Evolutionary conservation across 1,140 invertebrate genomes (phyloP), one percentile per base, ranked within the genome.

Genomic region (Chrysopa pallens): DNA sequence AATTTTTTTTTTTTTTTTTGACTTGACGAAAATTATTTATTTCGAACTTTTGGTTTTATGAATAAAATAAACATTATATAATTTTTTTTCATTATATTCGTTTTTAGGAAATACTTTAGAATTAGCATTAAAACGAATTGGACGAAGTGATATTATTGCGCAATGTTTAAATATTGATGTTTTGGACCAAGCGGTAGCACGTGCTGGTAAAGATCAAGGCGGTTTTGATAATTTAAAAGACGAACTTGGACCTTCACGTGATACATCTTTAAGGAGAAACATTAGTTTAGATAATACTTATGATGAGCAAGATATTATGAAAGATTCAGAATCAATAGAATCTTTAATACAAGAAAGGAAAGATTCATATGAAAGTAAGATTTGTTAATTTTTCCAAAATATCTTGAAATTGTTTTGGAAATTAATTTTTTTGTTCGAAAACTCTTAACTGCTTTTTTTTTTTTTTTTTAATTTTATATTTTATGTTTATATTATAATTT

Each of bases 81-180:
- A 12, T 4, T 33, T 33, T 40, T 17, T 38, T 43, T 15, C 14
- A 3, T 40, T 11, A 13, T 47, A 11, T 49, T 55, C 53, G 53
- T 50, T 61, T 51, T 14, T 58, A 75, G 85, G 88, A 42, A 88
- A 89, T 56, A 78, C 77, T 6, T 63, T 97, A 44, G 90, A 95
- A 61, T 78, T 84, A 51, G 89, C 85, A 1, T 64, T 97, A 9
- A 80, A 81, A 53, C 79, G 80, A 50, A 94, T 96, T 42, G 80
- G 81, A 39, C 72, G 91, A 42, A 86, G 92, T 51, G 91, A 97
- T 56, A 92, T 96, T 36, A 85, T 95, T 47, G 83, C 85, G 48
- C 92, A 91, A 60, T 87, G 88, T 62, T 86, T 84, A 51, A 86
- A 88, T 53, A 73, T 88, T 11, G 84, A 88, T 54, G 82, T 83